Evolutionary conservation across 1,140 invertebrate species (phyloP).

Genomic region (Yoshiicerus persimilis): DNA sequence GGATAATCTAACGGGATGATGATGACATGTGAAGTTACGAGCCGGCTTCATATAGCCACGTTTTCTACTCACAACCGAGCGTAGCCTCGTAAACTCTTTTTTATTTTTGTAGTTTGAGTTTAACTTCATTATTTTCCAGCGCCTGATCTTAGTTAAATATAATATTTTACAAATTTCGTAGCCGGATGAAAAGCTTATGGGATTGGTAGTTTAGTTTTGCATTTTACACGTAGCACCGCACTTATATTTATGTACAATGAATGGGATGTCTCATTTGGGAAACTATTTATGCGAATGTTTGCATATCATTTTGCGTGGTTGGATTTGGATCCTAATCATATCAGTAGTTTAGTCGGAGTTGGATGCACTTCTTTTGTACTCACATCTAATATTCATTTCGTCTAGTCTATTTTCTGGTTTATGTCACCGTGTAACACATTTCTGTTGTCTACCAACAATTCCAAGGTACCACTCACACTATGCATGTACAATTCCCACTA

Average conservation of each 20-base stretch:
- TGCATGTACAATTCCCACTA: neutral
- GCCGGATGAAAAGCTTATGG: neutral
- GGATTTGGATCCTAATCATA: no score
- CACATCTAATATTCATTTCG: neutral
- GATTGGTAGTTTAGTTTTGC: neutral
- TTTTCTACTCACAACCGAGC: constrained; percentile 42
- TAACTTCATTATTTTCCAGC: neutral
- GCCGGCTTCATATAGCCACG: neutral
- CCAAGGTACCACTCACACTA: no score
- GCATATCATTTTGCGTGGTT: neutral
- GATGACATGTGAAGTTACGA: constrained; percentile 36
- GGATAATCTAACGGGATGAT: constrained; percentile 37
- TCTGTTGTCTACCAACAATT: neutral
- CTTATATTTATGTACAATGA: neutral
- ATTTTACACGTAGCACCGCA: neutral
- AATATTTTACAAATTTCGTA: neutral
- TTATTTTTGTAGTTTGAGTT: constrained; percentile 1
- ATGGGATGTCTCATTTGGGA: neutral
- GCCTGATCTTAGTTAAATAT: neutral
- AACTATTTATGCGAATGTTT: neutral
- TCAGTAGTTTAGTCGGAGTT: no score
- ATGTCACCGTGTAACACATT: neutral
- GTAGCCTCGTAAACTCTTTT: constrained; percentile 29
- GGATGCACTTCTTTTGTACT: neutral
- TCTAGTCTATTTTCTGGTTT: neutral